phyloP scores from a whole-genome alignment of 2,797 vertebrate genomes.

The Thunnus albacares region DNA sequence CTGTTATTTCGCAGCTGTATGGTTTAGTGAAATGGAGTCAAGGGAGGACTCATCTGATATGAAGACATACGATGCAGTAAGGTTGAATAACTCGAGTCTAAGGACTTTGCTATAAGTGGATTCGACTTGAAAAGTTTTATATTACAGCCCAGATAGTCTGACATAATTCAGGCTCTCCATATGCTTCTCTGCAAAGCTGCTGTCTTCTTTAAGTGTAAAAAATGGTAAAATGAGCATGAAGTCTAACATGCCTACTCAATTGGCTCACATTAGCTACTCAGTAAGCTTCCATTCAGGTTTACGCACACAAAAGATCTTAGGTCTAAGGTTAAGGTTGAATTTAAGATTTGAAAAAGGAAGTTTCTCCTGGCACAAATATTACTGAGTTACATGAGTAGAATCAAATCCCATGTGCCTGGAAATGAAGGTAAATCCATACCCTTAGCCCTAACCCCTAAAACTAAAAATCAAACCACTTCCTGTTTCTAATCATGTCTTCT shows the following conservation, averaged over 20 bases:
- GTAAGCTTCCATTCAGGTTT: background rate
- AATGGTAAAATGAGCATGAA: background rate
- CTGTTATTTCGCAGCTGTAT: background rate
- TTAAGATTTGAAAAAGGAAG: background rate
- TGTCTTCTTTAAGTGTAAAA: background rate
- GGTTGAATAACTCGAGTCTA: background rate
- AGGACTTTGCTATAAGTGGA: background rate
- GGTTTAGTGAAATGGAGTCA: conserved; percentile 10
- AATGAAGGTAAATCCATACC: background rate
- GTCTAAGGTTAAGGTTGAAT: background rate
- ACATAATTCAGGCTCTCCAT: background rate
- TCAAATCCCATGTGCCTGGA: background rate
- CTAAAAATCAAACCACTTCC: background rate
- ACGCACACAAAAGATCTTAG: background rate
- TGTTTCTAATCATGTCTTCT: background rate
- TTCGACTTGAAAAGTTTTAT: background rate
- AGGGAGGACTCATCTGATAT: background rate
- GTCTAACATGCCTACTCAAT: too few species aligned
- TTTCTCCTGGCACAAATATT: too few species aligned
- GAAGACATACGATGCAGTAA: conserved; percentile 12
- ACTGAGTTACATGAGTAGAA: background rate
- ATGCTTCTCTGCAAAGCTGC: background rate
- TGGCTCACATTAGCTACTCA: too few species aligned
- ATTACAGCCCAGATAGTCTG: background rate
- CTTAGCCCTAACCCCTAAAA: too few species aligned